Conservation (phyloP, 2,888 invertebrate genomes). For the Rhopalosiphum nymphaeae region DNA sequence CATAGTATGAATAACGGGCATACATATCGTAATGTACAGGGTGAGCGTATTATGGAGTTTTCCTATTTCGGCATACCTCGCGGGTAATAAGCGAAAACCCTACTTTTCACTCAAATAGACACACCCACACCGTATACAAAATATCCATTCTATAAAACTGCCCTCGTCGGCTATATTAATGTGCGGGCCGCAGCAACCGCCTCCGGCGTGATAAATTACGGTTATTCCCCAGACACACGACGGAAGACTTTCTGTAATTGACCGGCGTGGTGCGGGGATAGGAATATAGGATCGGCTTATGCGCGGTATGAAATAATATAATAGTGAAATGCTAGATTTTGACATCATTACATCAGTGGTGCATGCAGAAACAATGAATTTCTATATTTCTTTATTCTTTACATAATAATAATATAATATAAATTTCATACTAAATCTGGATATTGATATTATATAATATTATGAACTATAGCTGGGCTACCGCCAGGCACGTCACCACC, state of each 20-base stretch:
- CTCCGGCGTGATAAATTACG: conserved; percentile 32
- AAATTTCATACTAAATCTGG: background rate
- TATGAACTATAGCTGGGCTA: background rate
- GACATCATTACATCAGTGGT: background rate
- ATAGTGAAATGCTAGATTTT: background rate
- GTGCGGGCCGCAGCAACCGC: background rate
- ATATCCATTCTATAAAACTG: conserved; percentile 2
- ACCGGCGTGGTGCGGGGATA: background rate
- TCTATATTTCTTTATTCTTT: background rate
- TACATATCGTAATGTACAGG: background rate
- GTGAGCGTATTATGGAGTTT: background rate
- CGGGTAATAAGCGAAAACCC: background rate
- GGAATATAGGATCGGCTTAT: background rate
- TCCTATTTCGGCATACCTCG: background rate
- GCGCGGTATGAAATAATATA: background rate
- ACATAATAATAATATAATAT: background rate
- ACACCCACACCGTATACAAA: background rate
- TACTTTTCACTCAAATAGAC: background rate
- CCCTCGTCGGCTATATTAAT: conserved; percentile 33
- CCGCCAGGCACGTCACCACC: background rate
- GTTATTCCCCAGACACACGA: background rate
- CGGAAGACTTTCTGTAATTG: conserved; percentile 36
- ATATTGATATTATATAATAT: background rate
- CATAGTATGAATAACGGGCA: conserved; percentile 33
- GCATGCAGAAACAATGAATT: conserved; percentile 8